Conservation (phyloP, 2,113 vertebrate genomes). For the Tautogolabrus adspersus region DNA sequence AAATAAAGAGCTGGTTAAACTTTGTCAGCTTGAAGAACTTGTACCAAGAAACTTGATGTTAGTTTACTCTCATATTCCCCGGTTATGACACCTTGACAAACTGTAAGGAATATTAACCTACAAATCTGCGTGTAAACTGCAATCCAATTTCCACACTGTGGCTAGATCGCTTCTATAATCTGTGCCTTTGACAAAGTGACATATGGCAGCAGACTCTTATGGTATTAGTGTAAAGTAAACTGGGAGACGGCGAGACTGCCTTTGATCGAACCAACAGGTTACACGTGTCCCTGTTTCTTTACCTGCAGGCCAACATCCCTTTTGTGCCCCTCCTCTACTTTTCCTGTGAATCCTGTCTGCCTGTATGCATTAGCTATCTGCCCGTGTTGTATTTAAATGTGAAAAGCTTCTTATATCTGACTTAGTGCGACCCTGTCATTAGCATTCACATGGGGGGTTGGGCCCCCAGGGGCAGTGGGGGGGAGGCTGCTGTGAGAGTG, state of each 20-base stretch:
- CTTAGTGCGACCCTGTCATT: slow-evolving; percentile 76
- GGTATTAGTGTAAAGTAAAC: slow-evolving; percentile 59
- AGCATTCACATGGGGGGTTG: slow-evolving; percentile 73
- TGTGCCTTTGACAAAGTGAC: slow-evolving; percentile 34
- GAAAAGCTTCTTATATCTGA: slow-evolving; percentile 85
- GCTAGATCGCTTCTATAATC: slow-evolving; percentile 3
- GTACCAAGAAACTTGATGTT: no score
- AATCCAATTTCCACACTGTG: not conserved
- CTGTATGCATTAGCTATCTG: slow-evolving; percentile 36
- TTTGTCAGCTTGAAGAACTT: not conserved
- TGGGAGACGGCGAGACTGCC: slow-evolving; percentile 15
- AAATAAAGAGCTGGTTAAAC: not conserved
- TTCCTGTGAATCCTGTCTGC: slow-evolving; percentile 2
- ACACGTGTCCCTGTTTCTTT: slow-evolving; percentile 11
- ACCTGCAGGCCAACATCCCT: not conserved
- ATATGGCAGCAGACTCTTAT: slow-evolving; percentile 52
- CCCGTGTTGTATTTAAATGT: slow-evolving; percentile 76
- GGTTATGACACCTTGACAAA: not conserved
- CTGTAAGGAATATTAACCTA: not conserved
- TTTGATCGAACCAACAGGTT: slow-evolving; percentile 40
- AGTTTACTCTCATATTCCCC: not conserved
- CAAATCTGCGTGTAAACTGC: slow-evolving; percentile 4
- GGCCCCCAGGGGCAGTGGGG: slow-evolving; percentile 11
- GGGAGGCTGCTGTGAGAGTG: slow-evolving; percentile 41
- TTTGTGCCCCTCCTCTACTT: not conserved